These are phyloP conservation scores for Adoxophyes honmai DNA, from an alignment of 1,140 invertebrate species.

Conservation along the genomic window DNA sequence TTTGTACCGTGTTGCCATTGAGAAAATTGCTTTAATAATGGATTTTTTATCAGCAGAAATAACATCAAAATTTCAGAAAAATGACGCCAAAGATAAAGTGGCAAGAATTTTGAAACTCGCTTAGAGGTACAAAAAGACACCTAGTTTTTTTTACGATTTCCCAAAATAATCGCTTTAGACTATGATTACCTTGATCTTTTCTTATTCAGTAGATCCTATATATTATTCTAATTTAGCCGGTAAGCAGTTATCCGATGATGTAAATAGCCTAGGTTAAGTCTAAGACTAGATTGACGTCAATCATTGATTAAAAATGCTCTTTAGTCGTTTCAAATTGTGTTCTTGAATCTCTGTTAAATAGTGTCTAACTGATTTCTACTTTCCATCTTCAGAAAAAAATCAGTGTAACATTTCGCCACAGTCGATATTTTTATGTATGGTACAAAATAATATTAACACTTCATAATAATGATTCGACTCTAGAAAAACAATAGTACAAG, in stretches of 20 bases:
- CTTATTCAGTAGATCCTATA: constrained; percentile 33
- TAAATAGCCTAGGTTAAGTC: constrained; percentile 22
- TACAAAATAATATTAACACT: constrained; percentile 33
- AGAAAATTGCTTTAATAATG: no score
- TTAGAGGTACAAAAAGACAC: no score
- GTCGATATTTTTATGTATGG: constrained; percentile 23
- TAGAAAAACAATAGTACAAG: constrained; percentile 27
- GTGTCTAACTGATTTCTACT: no score
- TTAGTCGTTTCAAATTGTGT: constrained; percentile 29
- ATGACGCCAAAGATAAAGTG: no score
- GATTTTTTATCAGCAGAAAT: no score
- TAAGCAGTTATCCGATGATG: constrained; percentile 24
- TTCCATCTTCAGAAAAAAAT: constrained; percentile 16
- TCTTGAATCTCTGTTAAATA: neutral
- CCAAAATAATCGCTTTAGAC: constrained; percentile 2
- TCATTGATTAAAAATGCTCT: constrained; percentile 55
- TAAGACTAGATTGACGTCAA: constrained; percentile 71
- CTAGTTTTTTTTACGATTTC: no score
- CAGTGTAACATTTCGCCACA: neutral
- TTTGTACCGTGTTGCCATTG: no score
- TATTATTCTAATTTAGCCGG: constrained; percentile 22
- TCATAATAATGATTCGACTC: neutral
- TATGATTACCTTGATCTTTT: constrained; percentile 71
- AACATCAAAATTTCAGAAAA: no score
- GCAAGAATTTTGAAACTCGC: no score